A percentile compares a stretch with the other conserved stretches of the same genome.
Conservation (phyloP, 2,797 vertebrate genomes). For the Nothura maculosa region DNA sequence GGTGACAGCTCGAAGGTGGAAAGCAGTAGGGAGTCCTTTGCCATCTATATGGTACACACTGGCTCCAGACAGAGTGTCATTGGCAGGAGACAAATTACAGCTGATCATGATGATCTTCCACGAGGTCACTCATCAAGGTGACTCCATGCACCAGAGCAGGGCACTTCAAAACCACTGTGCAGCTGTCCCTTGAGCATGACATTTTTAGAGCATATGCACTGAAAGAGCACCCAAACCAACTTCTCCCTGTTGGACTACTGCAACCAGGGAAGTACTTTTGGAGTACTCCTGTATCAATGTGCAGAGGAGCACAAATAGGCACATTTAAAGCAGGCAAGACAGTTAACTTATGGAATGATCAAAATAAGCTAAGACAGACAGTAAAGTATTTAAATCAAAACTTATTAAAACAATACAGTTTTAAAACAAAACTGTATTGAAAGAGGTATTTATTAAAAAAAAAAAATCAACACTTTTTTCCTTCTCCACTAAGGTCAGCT, state of each 20-base stretch:
- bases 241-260: background rate
- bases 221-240: background rate
- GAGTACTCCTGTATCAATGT: background rate
- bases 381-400: background rate
- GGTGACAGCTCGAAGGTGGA: background rate
- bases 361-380: too few species aligned
- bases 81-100: background rate
- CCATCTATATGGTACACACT: background rate
- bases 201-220: background rate
- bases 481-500: background rate
- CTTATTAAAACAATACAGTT: too few species aligned
- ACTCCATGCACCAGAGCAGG: background rate
- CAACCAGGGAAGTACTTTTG: background rate
- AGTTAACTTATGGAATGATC: too few species aligned
- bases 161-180: background rate
- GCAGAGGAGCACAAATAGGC: background rate
- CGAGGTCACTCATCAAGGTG: background rate
- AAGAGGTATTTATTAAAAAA: background rate
- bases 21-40: background rate
- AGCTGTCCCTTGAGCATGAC: background rate
- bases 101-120: background rate
- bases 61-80: background rate
- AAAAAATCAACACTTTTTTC: background rate
- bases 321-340: background rate
- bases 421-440: background rate